Evolutionary conservation across 2,113 vertebrate species (phyloP), one percentile per base, ranked within the genome.

Genomic region (Lophura nycthemera): DNA sequence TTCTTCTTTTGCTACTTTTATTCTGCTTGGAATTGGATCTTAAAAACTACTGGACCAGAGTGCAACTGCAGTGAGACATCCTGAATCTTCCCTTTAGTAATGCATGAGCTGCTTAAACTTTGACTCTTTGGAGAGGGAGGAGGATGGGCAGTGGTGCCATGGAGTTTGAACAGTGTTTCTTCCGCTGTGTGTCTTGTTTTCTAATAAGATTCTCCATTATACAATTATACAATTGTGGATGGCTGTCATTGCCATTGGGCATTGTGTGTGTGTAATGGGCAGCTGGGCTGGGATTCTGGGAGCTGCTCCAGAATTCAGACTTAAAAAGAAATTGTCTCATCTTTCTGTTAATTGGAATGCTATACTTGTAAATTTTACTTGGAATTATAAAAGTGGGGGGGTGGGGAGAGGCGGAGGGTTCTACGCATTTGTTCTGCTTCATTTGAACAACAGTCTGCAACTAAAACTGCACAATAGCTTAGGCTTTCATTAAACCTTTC

Each of bases 51-150:
- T 25, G 63, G 85, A 79, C 24, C 60, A 71, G 90, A 91, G 88
- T 96, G 86, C 87, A 92, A 6, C 56, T 66, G 67, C 90, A 84
- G 48, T 21, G 17, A 82, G 65, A 61, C 57, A 29, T 65, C 59
- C 76, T 32, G 50, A 74, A 17, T 74, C 66, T 57, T 74, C 36
- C 32, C 59, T 87, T 92, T 88, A 85, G 69, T 87, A 89, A 95
- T 65, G 76, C 83, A 80, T 91, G 73, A 93, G 30, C 63, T 82
- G 66, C 56, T 96, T 96, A 92, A 90, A 97, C 92, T 95, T 96
- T 95, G 91, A 38, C 76, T 93, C 64, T 59, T 20, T 74, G 84
- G 76, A 81, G 63, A 66, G 69, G 56, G 32, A 47, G 29, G 54
- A 80, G 69, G 61, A 64, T 89, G 59, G 48, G 54, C n/a, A 72